These are phyloP conservation scores for Progne subis DNA, from an alignment of 2,113 vertebrate genomes.

Conservation along the genomic window DNA sequence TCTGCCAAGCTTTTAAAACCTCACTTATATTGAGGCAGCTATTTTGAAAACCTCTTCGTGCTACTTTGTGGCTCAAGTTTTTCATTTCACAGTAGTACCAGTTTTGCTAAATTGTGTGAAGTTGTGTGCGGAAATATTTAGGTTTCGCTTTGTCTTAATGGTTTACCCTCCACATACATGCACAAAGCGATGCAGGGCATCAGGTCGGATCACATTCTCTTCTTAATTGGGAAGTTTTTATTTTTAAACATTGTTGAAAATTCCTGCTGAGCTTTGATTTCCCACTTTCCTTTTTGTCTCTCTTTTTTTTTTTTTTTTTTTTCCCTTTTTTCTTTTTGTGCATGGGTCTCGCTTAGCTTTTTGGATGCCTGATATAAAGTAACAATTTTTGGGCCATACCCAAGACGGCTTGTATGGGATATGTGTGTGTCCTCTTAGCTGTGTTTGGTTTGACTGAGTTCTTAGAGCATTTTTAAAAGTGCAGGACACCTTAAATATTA, in stretches of 20 bases:
- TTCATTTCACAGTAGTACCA: not conserved
- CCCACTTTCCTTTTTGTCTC: not conserved
- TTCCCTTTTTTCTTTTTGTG: too few species aligned
- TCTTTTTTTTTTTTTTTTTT: too few species aligned
- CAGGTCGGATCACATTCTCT: accelerated
- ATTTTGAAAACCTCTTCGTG: not conserved
- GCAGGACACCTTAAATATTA: not conserved
- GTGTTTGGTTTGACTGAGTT: not conserved
- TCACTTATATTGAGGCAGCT: not conserved
- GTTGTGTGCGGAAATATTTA: not conserved
- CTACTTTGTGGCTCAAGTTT: not conserved
- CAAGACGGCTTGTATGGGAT: not conserved
- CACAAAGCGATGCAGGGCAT: not conserved
- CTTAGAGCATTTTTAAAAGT: not conserved
- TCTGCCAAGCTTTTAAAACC: not conserved
- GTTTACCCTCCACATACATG: not conserved
- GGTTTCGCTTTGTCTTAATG: constrained; percentile 4
- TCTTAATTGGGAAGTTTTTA: not conserved
- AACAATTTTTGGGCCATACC: not conserved
- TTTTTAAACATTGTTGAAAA: not conserved
- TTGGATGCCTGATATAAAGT: not conserved
- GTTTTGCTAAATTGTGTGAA: not conserved
- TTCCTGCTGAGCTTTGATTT: not conserved
- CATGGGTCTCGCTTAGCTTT: not conserved
- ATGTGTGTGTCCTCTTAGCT: not conserved